A percentile compares a stretch with the other conserved stretches of the same genome.
Evolutionary conservation across 1,140 invertebrate genomes (phyloP).

Genomic region (Bathynomus jamesi): DNA sequence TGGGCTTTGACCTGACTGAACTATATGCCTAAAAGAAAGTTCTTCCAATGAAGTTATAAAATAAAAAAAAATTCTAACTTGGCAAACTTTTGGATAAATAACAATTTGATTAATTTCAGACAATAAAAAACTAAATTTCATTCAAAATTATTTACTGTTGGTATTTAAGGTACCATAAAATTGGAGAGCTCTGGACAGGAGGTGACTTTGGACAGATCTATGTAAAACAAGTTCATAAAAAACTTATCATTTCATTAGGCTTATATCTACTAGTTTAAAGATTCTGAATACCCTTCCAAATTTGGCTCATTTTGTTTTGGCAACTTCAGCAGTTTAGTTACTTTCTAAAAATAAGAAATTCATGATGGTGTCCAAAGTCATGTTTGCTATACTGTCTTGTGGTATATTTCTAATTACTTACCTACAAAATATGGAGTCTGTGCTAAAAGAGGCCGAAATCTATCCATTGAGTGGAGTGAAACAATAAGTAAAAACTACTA

Average conservation of each 20-base stretch:
- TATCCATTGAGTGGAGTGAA: not conserved
- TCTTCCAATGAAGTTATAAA: too few relatives aligned
- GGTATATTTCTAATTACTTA: not conserved
- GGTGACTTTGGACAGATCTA: too few relatives aligned
- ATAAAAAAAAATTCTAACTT: too few relatives aligned
- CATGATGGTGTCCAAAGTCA: not conserved
- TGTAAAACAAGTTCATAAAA: not conserved
- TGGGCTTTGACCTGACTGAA: too few relatives aligned
- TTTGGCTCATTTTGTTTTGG: not conserved
- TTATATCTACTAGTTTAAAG: not conserved
- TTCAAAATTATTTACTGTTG: too few relatives aligned
- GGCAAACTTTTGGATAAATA: too few relatives aligned
- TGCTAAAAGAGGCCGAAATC: not conserved
- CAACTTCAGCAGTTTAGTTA: not conserved
- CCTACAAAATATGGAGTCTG: not conserved
- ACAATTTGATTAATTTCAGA: too few relatives aligned
- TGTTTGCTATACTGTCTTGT: not conserved
- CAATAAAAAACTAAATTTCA: too few relatives aligned
- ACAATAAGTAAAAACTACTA: not conserved
- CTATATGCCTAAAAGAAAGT: too few relatives aligned
- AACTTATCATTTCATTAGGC: not conserved
- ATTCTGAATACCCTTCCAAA: not conserved
- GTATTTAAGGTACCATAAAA: too few relatives aligned
- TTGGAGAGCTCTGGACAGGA: too few relatives aligned
- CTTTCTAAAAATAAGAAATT: not conserved